These are phyloP conservation scores for Anticlea derivata DNA, from an alignment of 2,888 invertebrate genomes.

Conservation along the genomic window DNA sequence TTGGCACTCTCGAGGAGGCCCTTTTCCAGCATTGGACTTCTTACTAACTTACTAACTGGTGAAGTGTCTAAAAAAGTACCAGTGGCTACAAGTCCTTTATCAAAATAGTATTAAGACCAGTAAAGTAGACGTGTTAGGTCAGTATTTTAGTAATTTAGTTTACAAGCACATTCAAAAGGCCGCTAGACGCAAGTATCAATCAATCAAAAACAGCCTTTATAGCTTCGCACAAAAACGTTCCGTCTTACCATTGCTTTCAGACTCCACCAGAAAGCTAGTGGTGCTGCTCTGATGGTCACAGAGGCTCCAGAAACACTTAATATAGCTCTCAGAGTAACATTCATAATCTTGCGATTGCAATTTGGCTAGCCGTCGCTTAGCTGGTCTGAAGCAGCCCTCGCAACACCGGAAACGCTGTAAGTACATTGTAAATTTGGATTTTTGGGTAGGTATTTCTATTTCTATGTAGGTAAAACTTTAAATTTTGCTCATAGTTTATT, in stretches of 20 bases:
- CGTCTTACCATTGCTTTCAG: constrained; percentile 27
- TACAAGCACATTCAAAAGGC: too few species aligned
- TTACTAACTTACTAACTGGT: too few species aligned
- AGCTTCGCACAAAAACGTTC: not conserved
- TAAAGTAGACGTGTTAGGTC: too few species aligned
- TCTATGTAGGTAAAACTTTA: not conserved
- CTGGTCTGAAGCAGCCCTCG: constrained; percentile 55
- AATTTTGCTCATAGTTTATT: constrained; percentile 18
- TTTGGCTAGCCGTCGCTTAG: constrained; percentile 52
- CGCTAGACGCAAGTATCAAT: too few species aligned
- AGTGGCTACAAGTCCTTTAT: too few species aligned
- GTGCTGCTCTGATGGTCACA: constrained; percentile 63
- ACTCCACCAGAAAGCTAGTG: constrained; percentile 34
- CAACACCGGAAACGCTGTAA: constrained; percentile 46
- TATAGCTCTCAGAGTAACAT: constrained; percentile 66
- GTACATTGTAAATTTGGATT: constrained; percentile 40
- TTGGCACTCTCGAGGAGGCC: too few species aligned
- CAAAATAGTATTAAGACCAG: too few species aligned
- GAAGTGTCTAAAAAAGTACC: too few species aligned
- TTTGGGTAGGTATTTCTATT: not conserved
- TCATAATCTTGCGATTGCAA: constrained; percentile 59
- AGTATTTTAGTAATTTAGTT: too few species aligned
- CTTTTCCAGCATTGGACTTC: too few species aligned
- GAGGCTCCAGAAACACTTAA: constrained; percentile 72
- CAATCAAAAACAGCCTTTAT: too few species aligned